A percentile compares a stretch with the other conserved stretches of the same genome.
phyloP scores from a whole-genome alignment of 2,113 vertebrate genomes.

The Nasalis larvatus region DNA sequence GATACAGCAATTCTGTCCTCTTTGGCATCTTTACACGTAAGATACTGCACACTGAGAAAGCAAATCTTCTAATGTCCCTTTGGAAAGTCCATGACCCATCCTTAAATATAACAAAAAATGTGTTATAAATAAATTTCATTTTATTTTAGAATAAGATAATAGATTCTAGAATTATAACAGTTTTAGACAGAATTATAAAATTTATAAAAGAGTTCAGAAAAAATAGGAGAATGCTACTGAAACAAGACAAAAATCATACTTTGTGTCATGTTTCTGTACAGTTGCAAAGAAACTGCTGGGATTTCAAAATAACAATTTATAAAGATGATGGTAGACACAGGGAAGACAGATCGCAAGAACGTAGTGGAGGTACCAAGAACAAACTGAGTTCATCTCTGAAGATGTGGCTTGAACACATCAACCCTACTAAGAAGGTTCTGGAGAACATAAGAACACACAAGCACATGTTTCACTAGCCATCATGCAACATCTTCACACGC shows the following conservation, averaged over 20 bases:
- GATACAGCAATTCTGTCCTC: not conserved
- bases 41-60: not conserved
- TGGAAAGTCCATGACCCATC: not conserved
- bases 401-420: rapidly evolving
- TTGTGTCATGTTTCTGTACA: not conserved
- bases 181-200: not conserved
- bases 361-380: not conserved
- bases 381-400: not conserved
- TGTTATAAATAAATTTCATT: not conserved
- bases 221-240: not conserved
- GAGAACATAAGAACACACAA: not conserved
- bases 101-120: not conserved
- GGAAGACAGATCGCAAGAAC: not conserved
- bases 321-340: not conserved
- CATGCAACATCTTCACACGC: not conserved
- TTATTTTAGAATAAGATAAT: not conserved
- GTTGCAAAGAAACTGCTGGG: not conserved
- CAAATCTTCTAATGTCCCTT: not conserved
- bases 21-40: not conserved
- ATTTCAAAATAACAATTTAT: not conserved
- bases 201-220: not conserved
- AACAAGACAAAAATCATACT: not conserved
- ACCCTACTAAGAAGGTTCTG: not conserved
- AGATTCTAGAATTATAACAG: not conserved
- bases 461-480: not conserved